Base-by-base conservation (phyloP, 2,113 vertebrate genomes). In the Pleuronectes platessa region DNA sequence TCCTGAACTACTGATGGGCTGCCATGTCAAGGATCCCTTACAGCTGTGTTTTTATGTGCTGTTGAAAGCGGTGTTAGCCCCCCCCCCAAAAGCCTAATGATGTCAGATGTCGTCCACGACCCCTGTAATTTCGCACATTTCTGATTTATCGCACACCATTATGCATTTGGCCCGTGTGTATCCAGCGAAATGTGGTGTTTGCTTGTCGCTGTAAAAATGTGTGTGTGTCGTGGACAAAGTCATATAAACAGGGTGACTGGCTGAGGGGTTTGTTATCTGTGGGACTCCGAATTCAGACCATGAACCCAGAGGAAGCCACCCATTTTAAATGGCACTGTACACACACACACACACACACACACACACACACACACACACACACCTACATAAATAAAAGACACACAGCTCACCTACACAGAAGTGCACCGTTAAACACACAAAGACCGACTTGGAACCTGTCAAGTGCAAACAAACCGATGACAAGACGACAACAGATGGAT, bases 401-500 rank as follows among this genome's bases (percentile, higher is more conserved):
- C 26, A 27, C 26, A 27, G 26, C 26, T 4, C 88, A 89, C 87
- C 88, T 88, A 85, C 85, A 87, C 84, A 80, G 81, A 71, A 69
- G 82, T 58, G 71, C 88, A 86, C 85, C 84, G 75, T 91, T 86
- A 91, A 90, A 90, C 90, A 89, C 85, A 88, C 85, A 90, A 82
- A 92, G 89, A 90, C 71, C 71, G 82, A 90, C 82, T 78, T 76
- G 85, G 88, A 91, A 89, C 86, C 92, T 88, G 89, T 94, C 93
- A 92, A 91, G 89, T 92, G 85, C 87, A 75, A 89, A 90, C 83
- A 88, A 90, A 90, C 84, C 74, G 84, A 84, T 87, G 93, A 93
- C 86, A 91, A 85, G 91, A 86, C 72, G 78, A 81, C 82, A 89
- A 93, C 91, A 92, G 93, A 93, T 87, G 87, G 91, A 91, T 86